Evolutionary conservation across 2,888 invertebrate species (phyloP).

Genomic region (Pedicia rivosa): DNA sequence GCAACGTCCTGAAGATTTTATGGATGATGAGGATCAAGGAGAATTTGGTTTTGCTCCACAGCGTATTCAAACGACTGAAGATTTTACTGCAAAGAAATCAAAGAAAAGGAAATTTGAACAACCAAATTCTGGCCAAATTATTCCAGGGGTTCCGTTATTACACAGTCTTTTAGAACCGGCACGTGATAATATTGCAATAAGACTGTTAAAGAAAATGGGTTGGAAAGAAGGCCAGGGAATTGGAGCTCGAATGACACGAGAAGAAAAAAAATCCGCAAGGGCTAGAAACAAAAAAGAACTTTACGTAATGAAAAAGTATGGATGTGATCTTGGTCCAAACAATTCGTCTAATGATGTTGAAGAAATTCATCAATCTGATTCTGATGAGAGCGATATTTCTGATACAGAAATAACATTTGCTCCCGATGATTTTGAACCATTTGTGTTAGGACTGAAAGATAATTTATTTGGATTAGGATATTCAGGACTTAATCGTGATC

Average conservation of each 20-base stretch:
- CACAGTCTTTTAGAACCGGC: constrained; percentile 51
- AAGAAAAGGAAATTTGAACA: constrained; percentile 27
- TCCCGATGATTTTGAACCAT: constrained; percentile 67
- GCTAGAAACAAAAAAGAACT: constrained; percentile 21
- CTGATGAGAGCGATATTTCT: constrained; percentile 12
- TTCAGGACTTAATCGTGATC: constrained; percentile 49
- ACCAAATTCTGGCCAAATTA: constrained; percentile 19
- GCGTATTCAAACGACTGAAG: constrained; percentile 59
- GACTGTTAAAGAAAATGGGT: constrained; percentile 76
- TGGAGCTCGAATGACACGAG: constrained; percentile 29
- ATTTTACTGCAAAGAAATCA: constrained; percentile 37
- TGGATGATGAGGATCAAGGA: constrained; percentile 94
- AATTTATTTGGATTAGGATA: constrained; percentile 73
- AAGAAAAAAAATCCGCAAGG: constrained; percentile 27
- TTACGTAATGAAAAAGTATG: constrained; percentile 25
- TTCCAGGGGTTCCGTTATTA: constrained; percentile 50
- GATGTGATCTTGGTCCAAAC: constrained; percentile 17
- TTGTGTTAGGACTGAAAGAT: constrained; percentile 54
- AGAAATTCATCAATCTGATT: constrained; percentile 11
- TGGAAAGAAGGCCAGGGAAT: constrained; percentile 79
- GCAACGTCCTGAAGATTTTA: constrained; percentile 81
- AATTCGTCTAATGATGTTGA: neutral
- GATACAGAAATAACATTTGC: constrained; percentile 36
- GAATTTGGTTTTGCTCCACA: constrained; percentile 93
- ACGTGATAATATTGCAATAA: constrained; percentile 78